Conservation (phyloP, 2,797 vertebrate species). For the Eulemur albifrons region DNA sequence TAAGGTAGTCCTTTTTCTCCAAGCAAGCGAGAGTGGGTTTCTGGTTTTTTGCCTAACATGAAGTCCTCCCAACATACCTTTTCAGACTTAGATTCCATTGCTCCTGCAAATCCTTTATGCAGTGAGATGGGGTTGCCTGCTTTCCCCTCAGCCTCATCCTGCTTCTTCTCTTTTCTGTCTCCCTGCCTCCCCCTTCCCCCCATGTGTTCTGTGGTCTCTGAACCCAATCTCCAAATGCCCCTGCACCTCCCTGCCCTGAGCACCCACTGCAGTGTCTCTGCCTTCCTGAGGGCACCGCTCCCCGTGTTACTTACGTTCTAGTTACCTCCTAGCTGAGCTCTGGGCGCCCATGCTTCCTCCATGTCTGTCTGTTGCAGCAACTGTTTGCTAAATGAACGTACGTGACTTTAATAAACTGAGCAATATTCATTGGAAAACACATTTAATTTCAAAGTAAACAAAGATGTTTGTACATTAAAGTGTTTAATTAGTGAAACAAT, state of each 20-base stretch:
- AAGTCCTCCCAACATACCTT: not conserved
- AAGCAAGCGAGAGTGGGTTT: not conserved
- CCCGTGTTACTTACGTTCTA: not conserved
- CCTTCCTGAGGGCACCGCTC: not conserved
- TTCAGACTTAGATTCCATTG: not conserved
- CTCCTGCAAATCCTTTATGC: not conserved
- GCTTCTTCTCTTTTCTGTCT: not conserved
- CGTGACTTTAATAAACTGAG: conserved; percentile 55
- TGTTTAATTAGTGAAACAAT: conserved; percentile 90
- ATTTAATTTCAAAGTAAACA: conserved; percentile 81
- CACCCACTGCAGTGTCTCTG: not conserved
- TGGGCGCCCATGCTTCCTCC: not conserved
- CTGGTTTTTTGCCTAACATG: not conserved
- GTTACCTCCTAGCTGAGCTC: not conserved
- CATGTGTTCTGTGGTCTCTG: not conserved
- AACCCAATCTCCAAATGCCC: not conserved
- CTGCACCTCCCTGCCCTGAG: not conserved
- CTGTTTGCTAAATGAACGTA: conserved; percentile 14
- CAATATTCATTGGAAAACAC: conserved; percentile 79
- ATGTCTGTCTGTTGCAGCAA: not conserved
- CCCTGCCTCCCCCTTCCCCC: not conserved
- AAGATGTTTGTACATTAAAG: conserved; percentile 84
- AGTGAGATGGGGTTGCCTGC: not conserved
- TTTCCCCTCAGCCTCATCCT: not conserved
- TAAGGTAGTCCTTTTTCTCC: not conserved